phyloP scores from a whole-genome alignment of 2,888 invertebrate species.

The Plutella xylostella region DNA sequence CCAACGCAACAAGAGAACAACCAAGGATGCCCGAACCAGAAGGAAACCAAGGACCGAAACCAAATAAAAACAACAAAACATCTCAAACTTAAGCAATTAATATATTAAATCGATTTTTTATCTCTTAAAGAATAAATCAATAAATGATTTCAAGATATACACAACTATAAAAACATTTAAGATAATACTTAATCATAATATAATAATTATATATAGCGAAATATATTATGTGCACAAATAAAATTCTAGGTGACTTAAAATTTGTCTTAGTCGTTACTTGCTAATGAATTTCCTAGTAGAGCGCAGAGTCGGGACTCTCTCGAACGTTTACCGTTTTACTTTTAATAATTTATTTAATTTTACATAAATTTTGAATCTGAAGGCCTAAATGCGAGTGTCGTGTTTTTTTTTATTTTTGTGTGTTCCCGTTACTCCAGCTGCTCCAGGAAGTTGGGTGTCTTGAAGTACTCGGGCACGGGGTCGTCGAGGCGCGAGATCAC shows the following conservation, averaged over 20 bases:
- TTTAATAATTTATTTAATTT: conserved; percentile 60
- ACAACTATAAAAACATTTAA: conserved; percentile 68
- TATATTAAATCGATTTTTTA: conserved; percentile 66
- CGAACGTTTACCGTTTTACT: conserved; percentile 59
- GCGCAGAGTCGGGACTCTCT: conserved; percentile 36
- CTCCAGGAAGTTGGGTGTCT: conserved; percentile 99
- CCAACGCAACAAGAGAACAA: conserved; percentile 35
- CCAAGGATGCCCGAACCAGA: conserved; percentile 40
- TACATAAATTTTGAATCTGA: conserved; percentile 73
- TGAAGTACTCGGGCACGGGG: conserved; percentile 99
- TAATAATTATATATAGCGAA: conserved; percentile 70
- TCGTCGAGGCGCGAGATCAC: conserved; percentile 99
- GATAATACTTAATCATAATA: conserved; percentile 71
- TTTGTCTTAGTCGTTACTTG: conserved; percentile 65
- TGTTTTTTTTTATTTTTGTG: conserved; percentile 34
- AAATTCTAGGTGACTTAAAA: conserved; percentile 71
- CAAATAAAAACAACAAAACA: conserved; percentile 59
- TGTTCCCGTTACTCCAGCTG: conserved; percentile 90
- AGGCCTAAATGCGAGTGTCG: conserved; percentile 77
- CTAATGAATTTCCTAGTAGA: conserved; percentile 67
- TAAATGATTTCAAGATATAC: conserved; percentile 70
- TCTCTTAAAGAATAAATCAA: conserved; percentile 66
- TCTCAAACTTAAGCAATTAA: conserved; percentile 69
- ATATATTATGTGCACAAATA: conserved; percentile 71
- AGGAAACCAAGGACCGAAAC: conserved; percentile 41